Conservation (phyloP, 2,113 vertebrate species). For the Cepphus grylle region DNA sequence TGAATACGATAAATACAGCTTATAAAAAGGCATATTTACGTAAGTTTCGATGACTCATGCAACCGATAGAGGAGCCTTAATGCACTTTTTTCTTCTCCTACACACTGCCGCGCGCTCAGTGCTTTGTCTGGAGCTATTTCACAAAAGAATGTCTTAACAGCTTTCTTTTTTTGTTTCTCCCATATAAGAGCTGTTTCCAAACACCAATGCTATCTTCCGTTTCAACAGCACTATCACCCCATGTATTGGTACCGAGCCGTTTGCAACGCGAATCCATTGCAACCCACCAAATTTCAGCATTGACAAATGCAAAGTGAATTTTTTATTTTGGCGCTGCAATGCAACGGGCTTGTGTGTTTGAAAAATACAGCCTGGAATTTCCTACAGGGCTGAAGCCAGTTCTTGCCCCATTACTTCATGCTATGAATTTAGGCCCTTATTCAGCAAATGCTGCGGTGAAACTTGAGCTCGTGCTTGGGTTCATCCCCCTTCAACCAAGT, state of each 20-base stretch:
- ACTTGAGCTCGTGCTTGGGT: neutral
- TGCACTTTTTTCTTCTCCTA: neutral
- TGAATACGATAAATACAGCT: neutral
- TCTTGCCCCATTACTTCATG: neutral
- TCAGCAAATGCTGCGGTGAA: neutral
- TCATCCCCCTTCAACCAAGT: neutral
- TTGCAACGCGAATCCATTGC: neutral
- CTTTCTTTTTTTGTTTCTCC: neutral
- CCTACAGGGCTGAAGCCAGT: neutral
- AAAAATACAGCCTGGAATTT: neutral
- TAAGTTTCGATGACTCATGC: conserved; percentile 20
- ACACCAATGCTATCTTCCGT: neutral
- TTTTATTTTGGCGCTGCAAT: neutral
- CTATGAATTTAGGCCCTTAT: neutral
- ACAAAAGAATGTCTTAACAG: neutral
- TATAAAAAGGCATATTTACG: neutral
- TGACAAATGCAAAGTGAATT: neutral
- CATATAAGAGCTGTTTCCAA: neutral
- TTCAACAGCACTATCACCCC: neutral
- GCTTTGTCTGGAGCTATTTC: neutral
- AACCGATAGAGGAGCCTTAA: neutral
- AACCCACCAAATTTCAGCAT: neutral
- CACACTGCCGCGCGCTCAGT: neutral
- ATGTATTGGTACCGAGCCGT: neutral
- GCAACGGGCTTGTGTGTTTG: neutral